Evolutionary conservation across 2,113 vertebrate genomes (phyloP).

Genomic region (Gambusia holbrooki): DNA sequence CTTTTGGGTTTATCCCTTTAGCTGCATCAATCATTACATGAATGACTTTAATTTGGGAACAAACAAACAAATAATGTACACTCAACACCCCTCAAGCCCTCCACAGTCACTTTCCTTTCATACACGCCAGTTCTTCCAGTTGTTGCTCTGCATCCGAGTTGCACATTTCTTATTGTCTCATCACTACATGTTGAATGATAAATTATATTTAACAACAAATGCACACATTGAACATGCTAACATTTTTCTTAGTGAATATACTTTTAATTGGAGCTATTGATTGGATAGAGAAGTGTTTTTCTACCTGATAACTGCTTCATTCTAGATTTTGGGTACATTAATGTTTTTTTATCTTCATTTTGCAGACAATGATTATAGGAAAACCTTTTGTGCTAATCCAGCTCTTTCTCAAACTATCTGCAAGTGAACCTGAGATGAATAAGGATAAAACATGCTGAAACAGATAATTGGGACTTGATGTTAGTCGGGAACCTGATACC

Average conservation of each 20-base stretch:
- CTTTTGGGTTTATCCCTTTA: not conserved
- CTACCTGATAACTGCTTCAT: too few species aligned
- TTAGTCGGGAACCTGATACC: not conserved
- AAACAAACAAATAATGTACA: not conserved
- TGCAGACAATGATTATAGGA: too few species aligned
- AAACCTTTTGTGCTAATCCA: not conserved
- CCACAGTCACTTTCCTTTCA: not conserved
- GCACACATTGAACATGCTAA: not conserved
- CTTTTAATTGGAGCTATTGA: not conserved
- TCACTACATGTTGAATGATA: not conserved
- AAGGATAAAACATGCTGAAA: not conserved
- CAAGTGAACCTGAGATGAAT: not conserved
- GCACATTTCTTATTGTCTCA: not conserved
- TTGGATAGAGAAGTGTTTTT: too few species aligned
- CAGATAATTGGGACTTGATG: constrained; percentile 27
- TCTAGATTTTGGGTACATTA: too few species aligned
- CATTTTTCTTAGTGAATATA: not conserved
- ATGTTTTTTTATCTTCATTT: too few species aligned
- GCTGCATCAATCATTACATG: constrained; percentile 8
- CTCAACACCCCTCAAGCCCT: too few species aligned
- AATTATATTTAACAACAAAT: not conserved
- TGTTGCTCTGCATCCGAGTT: not conserved
- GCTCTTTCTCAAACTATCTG: not conserved
- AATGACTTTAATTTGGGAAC: constrained; percentile 24
- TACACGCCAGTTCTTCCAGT: not conserved